These are phyloP conservation scores for Tupaia tana DNA, from an alignment of 2,113 vertebrate species.

Conservation along the genomic window DNA sequence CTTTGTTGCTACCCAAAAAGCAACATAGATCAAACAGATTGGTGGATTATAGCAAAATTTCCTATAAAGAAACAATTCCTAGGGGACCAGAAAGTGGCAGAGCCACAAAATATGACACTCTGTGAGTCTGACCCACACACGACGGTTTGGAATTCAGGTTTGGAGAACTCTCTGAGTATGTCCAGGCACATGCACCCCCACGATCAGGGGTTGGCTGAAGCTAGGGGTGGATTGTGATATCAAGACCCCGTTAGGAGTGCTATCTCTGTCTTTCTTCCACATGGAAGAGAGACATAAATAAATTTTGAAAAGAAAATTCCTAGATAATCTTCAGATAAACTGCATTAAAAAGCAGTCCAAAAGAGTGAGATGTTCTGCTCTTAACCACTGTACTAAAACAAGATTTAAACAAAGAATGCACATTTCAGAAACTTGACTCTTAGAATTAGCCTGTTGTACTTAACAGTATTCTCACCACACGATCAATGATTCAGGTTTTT, in stretches of 20 bases:
- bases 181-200: no score
- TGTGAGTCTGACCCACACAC: no score
- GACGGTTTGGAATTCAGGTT: no score
- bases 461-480: neutral
- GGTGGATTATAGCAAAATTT: neutral
- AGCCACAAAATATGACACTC: no score
- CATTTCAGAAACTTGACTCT: neutral
- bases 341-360: neutral
- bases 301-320: neutral
- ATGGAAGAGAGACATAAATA: no score
- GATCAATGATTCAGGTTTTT: neutral
- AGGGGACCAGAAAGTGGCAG: no score
- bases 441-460: neutral
- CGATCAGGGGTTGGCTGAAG: no score
- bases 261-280: no score
- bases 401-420: neutral
- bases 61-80: neutral
- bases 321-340: neutral
- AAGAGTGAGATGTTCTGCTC: neutral
- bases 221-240: no score
- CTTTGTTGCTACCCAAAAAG: neutral
- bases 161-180: no score
- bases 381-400: neutral
- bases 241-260: no score
- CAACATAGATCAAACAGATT: neutral